Conservation (phyloP, 2,888 invertebrate species). For the Heliconius erato region DNA sequence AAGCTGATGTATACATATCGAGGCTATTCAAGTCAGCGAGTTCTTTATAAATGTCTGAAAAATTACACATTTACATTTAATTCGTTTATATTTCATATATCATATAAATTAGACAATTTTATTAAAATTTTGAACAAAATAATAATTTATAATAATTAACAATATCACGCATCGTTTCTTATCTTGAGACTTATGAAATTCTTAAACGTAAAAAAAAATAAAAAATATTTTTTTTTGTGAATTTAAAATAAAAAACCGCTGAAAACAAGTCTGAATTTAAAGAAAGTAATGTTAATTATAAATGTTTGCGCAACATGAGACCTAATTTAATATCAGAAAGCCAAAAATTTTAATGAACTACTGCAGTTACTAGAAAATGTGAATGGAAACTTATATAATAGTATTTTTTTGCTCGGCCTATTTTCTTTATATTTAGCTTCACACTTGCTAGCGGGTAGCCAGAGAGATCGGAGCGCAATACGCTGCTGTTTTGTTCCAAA, state of each 20-base stretch:
- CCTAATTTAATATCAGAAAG: conserved; percentile 23
- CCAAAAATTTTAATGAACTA: conserved; percentile 15
- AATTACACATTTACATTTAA: background rate
- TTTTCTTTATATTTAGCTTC: background rate
- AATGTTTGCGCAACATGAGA: conserved; percentile 7
- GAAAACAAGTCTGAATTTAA: conserved; percentile 16
- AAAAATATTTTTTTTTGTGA: background rate
- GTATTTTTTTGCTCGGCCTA: background rate
- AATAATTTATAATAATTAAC: background rate
- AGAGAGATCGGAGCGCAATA: no score
- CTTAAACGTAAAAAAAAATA: background rate
- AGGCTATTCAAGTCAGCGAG: background rate
- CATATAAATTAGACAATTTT: background rate
- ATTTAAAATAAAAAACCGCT: background rate
- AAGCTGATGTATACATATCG: background rate
- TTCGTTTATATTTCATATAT: background rate
- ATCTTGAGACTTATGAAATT: background rate
- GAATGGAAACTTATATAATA: conserved; percentile 8
- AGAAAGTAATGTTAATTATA: conserved; percentile 21
- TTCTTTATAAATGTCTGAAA: background rate
- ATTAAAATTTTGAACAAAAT: background rate
- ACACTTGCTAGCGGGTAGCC: background rate
- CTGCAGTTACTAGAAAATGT: background rate
- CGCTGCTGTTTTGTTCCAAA: no score
- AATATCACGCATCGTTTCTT: conserved; percentile 6